Conservation (phyloP, 2,888 invertebrate genomes). For the Serrognathus titanus region DNA sequence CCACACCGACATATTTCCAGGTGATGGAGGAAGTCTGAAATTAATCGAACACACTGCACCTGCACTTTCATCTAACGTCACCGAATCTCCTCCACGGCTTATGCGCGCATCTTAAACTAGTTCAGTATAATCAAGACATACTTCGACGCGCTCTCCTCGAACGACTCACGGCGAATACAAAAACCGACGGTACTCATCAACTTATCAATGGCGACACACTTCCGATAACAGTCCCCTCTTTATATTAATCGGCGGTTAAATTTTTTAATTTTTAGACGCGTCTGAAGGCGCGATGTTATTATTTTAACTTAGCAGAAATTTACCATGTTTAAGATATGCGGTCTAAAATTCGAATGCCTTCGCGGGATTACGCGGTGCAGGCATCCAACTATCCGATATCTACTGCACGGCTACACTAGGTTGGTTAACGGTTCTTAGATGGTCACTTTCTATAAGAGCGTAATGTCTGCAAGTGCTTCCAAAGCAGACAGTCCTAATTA, state of each 20-base stretch:
- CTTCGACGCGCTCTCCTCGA: slow-evolving; percentile 37
- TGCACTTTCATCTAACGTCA: slow-evolving; percentile 29
- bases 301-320: too few relatives aligned
- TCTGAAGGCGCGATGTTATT: background rate
- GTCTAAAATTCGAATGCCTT: too few relatives aligned
- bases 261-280: slow-evolving; percentile 1
- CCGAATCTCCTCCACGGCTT: background rate
- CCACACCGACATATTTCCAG: slow-evolving; percentile 15
- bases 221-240: slow-evolving; percentile 26
- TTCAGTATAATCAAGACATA: slow-evolving; percentile 42
- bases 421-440: background rate
- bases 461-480: background rate
- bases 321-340: too few relatives aligned
- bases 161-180: slow-evolving; percentile 40
- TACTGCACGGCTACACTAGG: background rate
- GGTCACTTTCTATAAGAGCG: background rate
- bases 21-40: slow-evolving; percentile 14
- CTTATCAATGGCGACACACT: slow-evolving; percentile 47
- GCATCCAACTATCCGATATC: slow-evolving; percentile 1
- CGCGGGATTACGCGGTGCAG: background rate
- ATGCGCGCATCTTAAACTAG: slow-evolving; percentile 30
- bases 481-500: too few relatives aligned
- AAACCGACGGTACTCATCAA: slow-evolving; percentile 32
- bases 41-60: slow-evolving; percentile 1
- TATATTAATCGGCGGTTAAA: slow-evolving; percentile 6